These are phyloP conservation scores for Microctenopoma stevenorrisi DNA, from an alignment of 2,797 vertebrate genomes.

Conservation along the genomic window DNA sequence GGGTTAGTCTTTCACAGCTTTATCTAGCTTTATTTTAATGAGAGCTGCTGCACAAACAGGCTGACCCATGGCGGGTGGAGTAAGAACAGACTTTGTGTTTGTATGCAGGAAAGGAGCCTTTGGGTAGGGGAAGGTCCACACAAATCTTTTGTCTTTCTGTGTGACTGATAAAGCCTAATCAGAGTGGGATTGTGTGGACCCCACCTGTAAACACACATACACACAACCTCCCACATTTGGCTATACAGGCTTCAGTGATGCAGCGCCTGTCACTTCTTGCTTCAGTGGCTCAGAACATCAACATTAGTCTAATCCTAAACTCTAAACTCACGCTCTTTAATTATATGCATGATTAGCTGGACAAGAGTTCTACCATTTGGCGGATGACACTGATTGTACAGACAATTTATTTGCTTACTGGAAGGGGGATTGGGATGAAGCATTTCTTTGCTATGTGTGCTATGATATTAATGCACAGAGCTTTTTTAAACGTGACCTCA, in stretches of 20 bases:
- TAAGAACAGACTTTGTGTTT: conserved; percentile 10
- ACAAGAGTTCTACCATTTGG: conserved; percentile 34
- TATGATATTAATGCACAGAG: not conserved
- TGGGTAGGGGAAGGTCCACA: conserved; percentile 9
- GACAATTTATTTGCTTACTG: conserved; percentile 34
- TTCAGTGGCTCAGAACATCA: conserved; percentile 54
- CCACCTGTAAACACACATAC: conserved; percentile 36
- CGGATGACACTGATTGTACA: conserved; percentile 42
- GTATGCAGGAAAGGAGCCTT: conserved; percentile 9
- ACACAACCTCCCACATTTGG: conserved; percentile 35
- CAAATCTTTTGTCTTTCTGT: conserved; percentile 32
- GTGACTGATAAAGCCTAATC: conserved; percentile 59
- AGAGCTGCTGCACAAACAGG: conserved; percentile 55
- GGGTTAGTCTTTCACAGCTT: conserved; percentile 46
- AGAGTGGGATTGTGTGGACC: conserved; percentile 23
- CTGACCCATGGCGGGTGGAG: conserved; percentile 14
- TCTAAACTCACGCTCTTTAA: conserved; percentile 63
- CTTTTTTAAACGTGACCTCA: conserved; percentile 15
- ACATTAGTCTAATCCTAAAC: conserved; percentile 57
- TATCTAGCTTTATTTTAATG: conserved; percentile 67
- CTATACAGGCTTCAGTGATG: conserved; percentile 41
- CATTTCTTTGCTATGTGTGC: conserved; percentile 29
- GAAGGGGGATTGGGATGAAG: conserved; percentile 16
- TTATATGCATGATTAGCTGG: conserved; percentile 63
- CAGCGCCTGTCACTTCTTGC: conserved; percentile 41